These are phyloP conservation scores for Phania funesta DNA, from an alignment of 2,888 invertebrate species.

Conservation along the genomic window DNA sequence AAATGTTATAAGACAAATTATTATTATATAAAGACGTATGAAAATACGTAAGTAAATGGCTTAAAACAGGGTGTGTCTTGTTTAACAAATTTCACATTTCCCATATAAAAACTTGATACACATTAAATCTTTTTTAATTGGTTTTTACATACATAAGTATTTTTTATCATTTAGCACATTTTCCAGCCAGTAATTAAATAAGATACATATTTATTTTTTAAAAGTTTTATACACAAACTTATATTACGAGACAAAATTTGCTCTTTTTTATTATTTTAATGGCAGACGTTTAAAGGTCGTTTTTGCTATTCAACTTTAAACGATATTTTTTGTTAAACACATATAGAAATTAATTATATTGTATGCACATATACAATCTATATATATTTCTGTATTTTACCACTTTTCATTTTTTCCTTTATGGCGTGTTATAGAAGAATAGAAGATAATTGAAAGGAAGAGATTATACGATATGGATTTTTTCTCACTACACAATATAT, in stretches of 20 bases:
- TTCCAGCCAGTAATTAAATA: neutral
- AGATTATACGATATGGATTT: conserved; percentile 36
- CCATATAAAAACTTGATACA: neutral
- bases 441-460: conserved; percentile 16
- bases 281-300: conserved; percentile 29
- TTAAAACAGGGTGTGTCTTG: conserved; percentile 63
- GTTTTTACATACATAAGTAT: neutral
- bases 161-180: neutral
- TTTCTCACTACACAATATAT: conserved; percentile 9
- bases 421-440: conserved; percentile 16
- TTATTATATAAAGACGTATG: conserved; percentile 10
- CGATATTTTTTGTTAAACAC: neutral
- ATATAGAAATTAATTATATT: neutral
- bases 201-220: neutral
- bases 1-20: neutral
- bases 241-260: neutral
- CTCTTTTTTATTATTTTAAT: neutral
- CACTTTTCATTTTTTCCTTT: conserved; percentile 20
- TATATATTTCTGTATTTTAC: conserved; percentile 11
- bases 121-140: too few relatives aligned
- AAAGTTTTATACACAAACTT: neutral
- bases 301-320: neutral
- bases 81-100: conserved; percentile 9
- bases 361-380: neutral
- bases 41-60: conserved; percentile 1